Evolutionary conservation across 2,797 vertebrate genomes (phyloP), one percentile per base, ranked within the genome.

Genomic region (Falco biarmicus): DNA sequence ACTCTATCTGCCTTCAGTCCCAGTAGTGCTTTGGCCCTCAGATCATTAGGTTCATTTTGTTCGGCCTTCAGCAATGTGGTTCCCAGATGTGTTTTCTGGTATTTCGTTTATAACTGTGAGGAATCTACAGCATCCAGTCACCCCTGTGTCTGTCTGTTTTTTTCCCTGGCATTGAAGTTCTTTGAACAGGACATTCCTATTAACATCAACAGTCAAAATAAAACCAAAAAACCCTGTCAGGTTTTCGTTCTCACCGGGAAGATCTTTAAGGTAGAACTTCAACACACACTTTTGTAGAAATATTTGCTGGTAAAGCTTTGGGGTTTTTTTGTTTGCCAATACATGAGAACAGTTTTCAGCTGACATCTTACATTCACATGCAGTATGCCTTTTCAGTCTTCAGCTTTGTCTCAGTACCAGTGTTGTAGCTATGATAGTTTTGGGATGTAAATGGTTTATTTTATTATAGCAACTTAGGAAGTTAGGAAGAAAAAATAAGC

Each of bases 21-120:
- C 78, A 50, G n/a, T 1, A 3, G 64, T 70, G 56, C 57, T 80
- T 91, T 9, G 11, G 37, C 82, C 63, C 47, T 84, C 69, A 73
- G 65, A 91, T 90, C 83, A 65, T 93, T 93, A 86, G 73, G 34
- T 94, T 90, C 61, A 69, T 87, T 95, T 95, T 95, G 54, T 69
- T 92, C 92, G 78, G 81, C 54, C 50, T 85, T 81, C 79, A 96
- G 94, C 89, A 97, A 96, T 97, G 96, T 97, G 96, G 95, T 87
- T 95, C 82, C 93, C 96, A 97, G 96, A 97, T 97, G 96, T 96
- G 79, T 96, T 96, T 96, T 96, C 94, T 45, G 59, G 92, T 91
- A 89, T 96, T 96, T 93, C 34, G 5, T 94, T 97, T 96, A 94
- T 94, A 95, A 92, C 92, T 89, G 76, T 91, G 79, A 92, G 94